These are phyloP conservation scores for Torymus aiolomorphi DNA, from an alignment of 2,888 invertebrate species.

Conservation along the genomic window DNA sequence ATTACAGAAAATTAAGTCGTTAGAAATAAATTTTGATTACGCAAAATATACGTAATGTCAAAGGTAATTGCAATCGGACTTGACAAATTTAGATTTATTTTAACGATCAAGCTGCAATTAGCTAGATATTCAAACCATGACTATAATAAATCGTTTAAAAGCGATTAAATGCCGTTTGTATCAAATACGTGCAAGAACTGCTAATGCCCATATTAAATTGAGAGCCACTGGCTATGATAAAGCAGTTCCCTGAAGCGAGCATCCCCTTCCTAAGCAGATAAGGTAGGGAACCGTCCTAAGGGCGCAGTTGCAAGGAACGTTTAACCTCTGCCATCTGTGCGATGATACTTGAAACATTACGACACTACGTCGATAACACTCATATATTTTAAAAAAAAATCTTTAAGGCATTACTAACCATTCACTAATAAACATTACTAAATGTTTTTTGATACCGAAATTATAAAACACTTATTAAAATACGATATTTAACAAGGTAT, in stretches of 20 bases:
- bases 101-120: constrained; percentile 54
- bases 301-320: background rate
- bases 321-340: constrained; percentile 43
- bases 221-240: constrained; percentile 66
- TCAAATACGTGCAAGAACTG: constrained; percentile 67
- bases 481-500: too few species aligned
- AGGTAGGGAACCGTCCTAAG: constrained; percentile 19
- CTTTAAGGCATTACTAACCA: too few species aligned
- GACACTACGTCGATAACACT: constrained; percentile 35
- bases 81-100: constrained; percentile 63
- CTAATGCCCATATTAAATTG: constrained; percentile 61
- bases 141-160: constrained; percentile 68
- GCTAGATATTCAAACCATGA: constrained; percentile 58
- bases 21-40: constrained; percentile 39
- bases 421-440: too few species aligned
- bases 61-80: constrained; percentile 56
- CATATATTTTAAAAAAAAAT: background rate
- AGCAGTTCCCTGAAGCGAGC: constrained; percentile 47
- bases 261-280: constrained; percentile 38
- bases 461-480: too few species aligned
- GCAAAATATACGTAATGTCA: background rate
- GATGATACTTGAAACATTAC: constrained; percentile 29
- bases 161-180: constrained; percentile 52
- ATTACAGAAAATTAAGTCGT: background rate
- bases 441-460: too few species aligned